These are phyloP conservation scores for Eulemur coronatus DNA, from an alignment of 2,797 vertebrate genomes.

Conservation along the genomic window DNA sequence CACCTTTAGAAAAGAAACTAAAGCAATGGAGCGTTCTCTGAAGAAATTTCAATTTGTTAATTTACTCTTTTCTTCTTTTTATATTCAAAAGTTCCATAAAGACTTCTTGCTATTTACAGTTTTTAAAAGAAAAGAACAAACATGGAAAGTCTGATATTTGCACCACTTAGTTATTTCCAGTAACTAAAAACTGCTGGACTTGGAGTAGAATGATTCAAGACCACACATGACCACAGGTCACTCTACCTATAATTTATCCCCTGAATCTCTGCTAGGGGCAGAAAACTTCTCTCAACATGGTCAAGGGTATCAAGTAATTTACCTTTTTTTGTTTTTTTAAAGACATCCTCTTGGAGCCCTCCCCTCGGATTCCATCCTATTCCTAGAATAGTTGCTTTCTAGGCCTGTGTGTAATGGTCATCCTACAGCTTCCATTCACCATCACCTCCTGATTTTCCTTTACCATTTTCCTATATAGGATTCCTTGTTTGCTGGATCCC, in stretches of 20 bases:
- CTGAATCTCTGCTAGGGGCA: not conserved
- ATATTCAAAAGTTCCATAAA: conserved; percentile 77
- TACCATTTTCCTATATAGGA: not conserved
- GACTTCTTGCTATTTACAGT: conserved; percentile 72
- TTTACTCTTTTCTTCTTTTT: conserved; percentile 56
- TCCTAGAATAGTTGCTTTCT: not conserved
- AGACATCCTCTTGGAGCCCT: not conserved
- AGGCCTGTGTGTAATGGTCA: not conserved
- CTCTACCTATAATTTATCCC: conserved; percentile 82
- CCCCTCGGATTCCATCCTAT: not conserved
- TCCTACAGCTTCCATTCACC: not conserved
- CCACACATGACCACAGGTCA: conserved; percentile 94
- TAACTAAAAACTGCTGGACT: conserved; percentile 93
- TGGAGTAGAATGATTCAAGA: conserved; percentile 93
- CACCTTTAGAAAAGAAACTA: conserved; percentile 82
- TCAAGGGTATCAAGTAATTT: not conserved
- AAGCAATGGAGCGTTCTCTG: conserved; percentile 71
- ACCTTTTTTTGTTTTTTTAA: not conserved
- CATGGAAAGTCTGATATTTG: conserved; percentile 78
- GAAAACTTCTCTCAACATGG: not conserved
- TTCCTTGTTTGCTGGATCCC: not conserved
- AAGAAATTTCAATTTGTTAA: conserved; percentile 74
- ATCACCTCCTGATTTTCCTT: not conserved
- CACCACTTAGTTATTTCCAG: conserved; percentile 90
- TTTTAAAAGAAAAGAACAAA: conserved; percentile 80